Evolutionary conservation across 2,888 invertebrate genomes (phyloP), one percentile per base, ranked within the genome.

Genomic region (Hirtodrosophila confusa): DNA sequence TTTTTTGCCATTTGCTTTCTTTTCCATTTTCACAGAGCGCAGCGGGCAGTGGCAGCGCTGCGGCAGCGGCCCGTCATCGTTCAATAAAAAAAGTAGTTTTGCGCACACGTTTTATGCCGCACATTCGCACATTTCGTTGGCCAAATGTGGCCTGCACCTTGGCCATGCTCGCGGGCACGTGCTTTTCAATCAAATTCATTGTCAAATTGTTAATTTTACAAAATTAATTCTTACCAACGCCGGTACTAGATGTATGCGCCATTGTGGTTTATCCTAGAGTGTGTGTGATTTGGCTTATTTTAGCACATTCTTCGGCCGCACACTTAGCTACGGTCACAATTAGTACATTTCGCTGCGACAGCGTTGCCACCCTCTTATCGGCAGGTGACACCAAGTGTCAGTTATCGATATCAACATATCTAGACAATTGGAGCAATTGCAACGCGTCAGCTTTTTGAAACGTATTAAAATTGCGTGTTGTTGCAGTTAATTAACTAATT

Each of bases 211-310:
- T 75, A 83, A 80, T 75, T 69, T 87, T 87, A 70, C 51, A 70
- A 78, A 73, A 65, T 66, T 67, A 83, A 75, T 91, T 90, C 96
- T 94, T 94, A 96, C 96, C 96, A 94, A 96, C 96, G 95, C 96
- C 96, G 95, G 95, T 95, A 93, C 95, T 95, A 93, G 95, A 95
- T 93, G 95, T 95, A 93, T 95, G 95, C 95, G 96, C 96, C 96
- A 96, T 96, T 91, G 89, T 90, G 88, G 88, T 87, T 73, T 69
- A 73, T 73, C 73, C 73, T 73, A 73, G 65, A 74, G 74, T 73
- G 72, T 66, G 62, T 70, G 72, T 57, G 61, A 62, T 71, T 71
- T 55, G 71, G 50, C 68, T 67, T 71, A 72, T 44, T 72, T 71
- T 71, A 72, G 71, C 33, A 48, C 50, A 55, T 72, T 72, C 51